Base-by-base conservation (phyloP, 2,888 invertebrate genomes). In the Archips crataeganus region DNA sequence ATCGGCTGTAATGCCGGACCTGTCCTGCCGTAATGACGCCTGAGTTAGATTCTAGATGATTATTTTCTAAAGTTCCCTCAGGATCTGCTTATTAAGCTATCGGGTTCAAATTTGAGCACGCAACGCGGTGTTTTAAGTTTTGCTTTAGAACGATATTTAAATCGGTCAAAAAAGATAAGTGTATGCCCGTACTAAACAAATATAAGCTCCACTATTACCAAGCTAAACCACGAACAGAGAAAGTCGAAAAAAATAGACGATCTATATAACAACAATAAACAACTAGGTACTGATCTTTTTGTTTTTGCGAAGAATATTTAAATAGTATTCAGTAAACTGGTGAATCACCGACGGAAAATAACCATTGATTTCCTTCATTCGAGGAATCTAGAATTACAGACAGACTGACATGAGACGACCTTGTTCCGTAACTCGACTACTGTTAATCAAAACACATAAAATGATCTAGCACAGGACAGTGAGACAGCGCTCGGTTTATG, bases 1-100 rank as follows among this genome's bases (percentile, higher is more conserved):
- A 79, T 79, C 75, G 76, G 49, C 75, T 72, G 75, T 79, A 80
- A 81, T 79, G 79, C 77, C 74, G 73, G 76, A 9, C 57, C 57
- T 13, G 42, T 9, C 47, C 66, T 15, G n/a, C 64, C 39, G 39
- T 73, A 68, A 73, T 73, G 73, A 68, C 15, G 63, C 49, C 5
- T 49, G 23, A n/a, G 67, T 72, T 64, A 68, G 73, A 73, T 51
- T 73, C 73, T 73, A 73, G 63, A 61, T 68, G 68, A 63, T 67
- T 54, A 11, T 3, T 15, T 4, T 32, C 57, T 57, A 32, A 23
- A 23, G 15, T 54, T 39, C 54, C 23, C 54, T 51, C 9, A 8
- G 9, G 51, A 9, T 57, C 9, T n/a, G 36, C 61, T 54, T 67
- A 71, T 67, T 66, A 71, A 71, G 71, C 71, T 71, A 67, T 62